Conservation (phyloP, 2,797 vertebrate genomes). For the Sardinella longiceps region DNA sequence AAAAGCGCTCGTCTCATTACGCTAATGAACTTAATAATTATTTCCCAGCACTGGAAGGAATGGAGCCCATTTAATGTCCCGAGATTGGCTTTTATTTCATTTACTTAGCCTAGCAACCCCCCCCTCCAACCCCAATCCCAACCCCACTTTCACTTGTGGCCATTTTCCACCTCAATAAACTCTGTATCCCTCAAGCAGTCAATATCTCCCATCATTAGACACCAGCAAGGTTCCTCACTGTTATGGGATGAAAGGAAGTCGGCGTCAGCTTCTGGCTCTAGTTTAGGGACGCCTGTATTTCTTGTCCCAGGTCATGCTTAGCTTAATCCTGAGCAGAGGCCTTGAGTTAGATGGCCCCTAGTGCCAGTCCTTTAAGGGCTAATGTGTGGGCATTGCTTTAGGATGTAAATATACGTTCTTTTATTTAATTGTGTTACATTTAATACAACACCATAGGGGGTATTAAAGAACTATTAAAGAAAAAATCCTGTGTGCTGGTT, state of each 20-base stretch:
- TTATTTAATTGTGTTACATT: conserved; percentile 31
- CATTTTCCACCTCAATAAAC: conserved; percentile 81
- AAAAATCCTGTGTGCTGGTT: too few species aligned
- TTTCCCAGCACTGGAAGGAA: conserved; percentile 78
- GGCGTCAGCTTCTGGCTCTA: neutral
- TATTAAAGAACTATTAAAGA: too few species aligned
- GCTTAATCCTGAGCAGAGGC: neutral
- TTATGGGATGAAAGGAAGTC: neutral
- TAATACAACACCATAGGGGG: too few species aligned
- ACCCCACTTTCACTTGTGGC: conserved; percentile 67
- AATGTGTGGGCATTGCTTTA: neutral
- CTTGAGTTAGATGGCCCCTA: neutral
- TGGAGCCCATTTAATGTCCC: conserved; percentile 79
- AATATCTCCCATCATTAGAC: conserved; percentile 51
- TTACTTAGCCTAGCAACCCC: conserved; percentile 75
- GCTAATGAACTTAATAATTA: conserved; percentile 87
- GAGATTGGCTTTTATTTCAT: conserved; percentile 83
- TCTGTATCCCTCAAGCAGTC: conserved; percentile 57
- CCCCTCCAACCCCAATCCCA: neutral
- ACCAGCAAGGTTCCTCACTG: conserved; percentile 36
- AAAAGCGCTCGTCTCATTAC: conserved; percentile 81
- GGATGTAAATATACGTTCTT: conserved; percentile 36
- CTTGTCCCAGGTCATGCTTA: conserved; percentile 23
- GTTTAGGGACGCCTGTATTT: conserved; percentile 28
- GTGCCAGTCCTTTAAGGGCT: neutral